These are phyloP conservation scores for Hylaeus anthracinus DNA, from an alignment of 1,140 invertebrate species.

Conservation along the genomic window DNA sequence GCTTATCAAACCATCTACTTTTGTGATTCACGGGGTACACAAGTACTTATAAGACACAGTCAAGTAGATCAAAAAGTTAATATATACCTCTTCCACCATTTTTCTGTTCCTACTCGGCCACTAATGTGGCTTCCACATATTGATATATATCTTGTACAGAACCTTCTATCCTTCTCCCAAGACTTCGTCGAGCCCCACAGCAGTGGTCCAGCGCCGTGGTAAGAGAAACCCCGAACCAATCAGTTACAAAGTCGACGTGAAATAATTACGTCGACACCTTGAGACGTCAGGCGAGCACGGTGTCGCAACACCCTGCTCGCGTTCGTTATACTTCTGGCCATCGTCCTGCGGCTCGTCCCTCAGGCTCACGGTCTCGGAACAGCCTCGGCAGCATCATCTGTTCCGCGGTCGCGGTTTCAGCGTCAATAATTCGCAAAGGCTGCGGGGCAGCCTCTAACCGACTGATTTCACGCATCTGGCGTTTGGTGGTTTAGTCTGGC, in stretches of 20 bases:
- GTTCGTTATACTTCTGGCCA: slow-evolving; percentile 7
- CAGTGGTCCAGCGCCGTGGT: no score
- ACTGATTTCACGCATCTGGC: slow-evolving; percentile 80
- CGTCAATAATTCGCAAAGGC: slow-evolving; percentile 73
- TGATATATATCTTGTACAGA: no score
- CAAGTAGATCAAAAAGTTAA: no score
- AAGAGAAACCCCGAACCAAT: neutral
- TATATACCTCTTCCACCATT: no score
- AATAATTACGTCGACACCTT: slow-evolving; percentile 4
- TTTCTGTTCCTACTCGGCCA: no score
- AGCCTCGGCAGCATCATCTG: slow-evolving; percentile 57
- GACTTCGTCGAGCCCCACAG: no score
- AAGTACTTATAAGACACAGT: no score
- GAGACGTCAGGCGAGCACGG: neutral
- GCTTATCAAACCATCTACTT: no score
- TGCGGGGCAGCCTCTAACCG: slow-evolving; percentile 72
- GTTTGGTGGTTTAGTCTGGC: slow-evolving; percentile 77
- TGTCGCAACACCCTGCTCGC: slow-evolving; percentile 11
- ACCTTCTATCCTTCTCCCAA: no score
- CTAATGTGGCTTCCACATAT: no score
- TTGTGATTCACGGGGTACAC: no score
- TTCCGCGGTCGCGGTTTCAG: slow-evolving; percentile 67
- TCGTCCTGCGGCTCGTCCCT: neutral
- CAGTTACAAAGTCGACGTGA: neutral
- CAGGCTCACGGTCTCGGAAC: slow-evolving; percentile 23